Percentiles rank a stretch among this genome's conserved stretches.
phyloP scores from a whole-genome alignment of 1,140 invertebrate genomes.

The Camponotus floridanus region DNA sequence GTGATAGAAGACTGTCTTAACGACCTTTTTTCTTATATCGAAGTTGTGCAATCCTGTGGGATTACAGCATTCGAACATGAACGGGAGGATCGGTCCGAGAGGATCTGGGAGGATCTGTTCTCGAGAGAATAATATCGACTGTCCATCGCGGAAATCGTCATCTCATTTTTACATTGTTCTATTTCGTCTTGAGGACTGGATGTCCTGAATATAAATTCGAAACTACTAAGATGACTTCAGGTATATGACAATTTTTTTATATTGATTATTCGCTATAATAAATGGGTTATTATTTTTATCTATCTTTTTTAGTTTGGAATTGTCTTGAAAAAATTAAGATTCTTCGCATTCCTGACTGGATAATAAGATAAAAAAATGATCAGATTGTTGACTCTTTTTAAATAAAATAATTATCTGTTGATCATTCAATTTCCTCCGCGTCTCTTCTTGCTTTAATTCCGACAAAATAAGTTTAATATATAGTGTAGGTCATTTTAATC shows the following conservation, averaged over 20 bases:
- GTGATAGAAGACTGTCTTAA: slow-evolving; percentile 8
- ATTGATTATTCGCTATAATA: neutral
- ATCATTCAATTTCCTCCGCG: neutral
- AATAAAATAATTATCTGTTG: neutral
- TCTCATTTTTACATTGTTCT: neutral
- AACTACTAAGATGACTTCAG: slow-evolving; percentile 1
- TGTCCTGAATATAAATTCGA: neutral
- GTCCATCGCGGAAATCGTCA: slow-evolving; percentile 20
- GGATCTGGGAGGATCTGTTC: too few relatives aligned
- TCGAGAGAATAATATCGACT: slow-evolving; percentile 46
- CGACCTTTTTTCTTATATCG: slow-evolving; percentile 43
- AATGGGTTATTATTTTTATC: neutral
- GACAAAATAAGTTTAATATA: neutral
- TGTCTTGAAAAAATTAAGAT: neutral
- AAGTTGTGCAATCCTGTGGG: slow-evolving; percentile 15
- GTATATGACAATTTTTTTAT: neutral
- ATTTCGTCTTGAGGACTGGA: slow-evolving; percentile 3
- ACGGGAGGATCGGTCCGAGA: slow-evolving; percentile 27
- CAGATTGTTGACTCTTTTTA: neutral
- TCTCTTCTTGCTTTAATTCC: slow-evolving; percentile 4
- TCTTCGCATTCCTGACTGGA: neutral
- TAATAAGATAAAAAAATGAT: neutral
- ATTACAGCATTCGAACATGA: slow-evolving; percentile 18
- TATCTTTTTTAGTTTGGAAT: neutral
- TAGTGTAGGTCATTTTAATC: too few relatives aligned